Evolutionary conservation across 2,797 vertebrate species (phyloP).

Genomic region (Sebastiscus albofasciatus): DNA sequence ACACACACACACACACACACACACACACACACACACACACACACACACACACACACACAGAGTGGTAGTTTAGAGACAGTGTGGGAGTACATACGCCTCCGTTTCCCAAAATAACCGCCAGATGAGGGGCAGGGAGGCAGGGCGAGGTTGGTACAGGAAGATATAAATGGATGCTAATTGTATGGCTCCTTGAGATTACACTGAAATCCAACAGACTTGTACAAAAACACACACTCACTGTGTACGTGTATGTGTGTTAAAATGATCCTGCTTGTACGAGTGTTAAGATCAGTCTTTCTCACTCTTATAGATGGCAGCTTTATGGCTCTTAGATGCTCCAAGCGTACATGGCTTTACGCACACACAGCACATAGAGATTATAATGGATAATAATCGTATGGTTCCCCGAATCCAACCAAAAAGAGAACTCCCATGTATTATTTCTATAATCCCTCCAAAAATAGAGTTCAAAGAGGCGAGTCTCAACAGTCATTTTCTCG

Average conservation of each 20-base stretch:
- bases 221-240: conserved; percentile 21
- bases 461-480: conserved; percentile 41
- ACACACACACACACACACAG: conserved; percentile 27
- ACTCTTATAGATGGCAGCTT: conserved; percentile 6
- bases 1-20: conserved; percentile 22
- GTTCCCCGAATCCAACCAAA: conserved; percentile 42
- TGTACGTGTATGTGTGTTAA: not conserved
- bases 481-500: conserved; percentile 4
- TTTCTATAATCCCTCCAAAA: conserved; percentile 70
- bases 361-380: conserved; percentile 29
- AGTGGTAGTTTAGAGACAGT: conserved; percentile 74
- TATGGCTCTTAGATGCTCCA: not conserved
- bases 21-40: conserved; percentile 6
- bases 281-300: not conserved
- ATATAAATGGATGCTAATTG: conserved; percentile 82
- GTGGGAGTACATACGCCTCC: conserved; percentile 70
- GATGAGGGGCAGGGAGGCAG: conserved; percentile 76
- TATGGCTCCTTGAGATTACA: conserved; percentile 63
- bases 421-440: conserved; percentile 53
- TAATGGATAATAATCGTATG: conserved; percentile 47
- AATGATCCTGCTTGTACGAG: not conserved
- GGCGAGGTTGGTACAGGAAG: conserved; percentile 67
- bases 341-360: not conserved
- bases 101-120: conserved; percentile 74
- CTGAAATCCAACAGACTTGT: conserved; percentile 42